Evolutionary conservation across 2,797 vertebrate species (phyloP).

Genomic region (Chromobotia macracanthus): DNA sequence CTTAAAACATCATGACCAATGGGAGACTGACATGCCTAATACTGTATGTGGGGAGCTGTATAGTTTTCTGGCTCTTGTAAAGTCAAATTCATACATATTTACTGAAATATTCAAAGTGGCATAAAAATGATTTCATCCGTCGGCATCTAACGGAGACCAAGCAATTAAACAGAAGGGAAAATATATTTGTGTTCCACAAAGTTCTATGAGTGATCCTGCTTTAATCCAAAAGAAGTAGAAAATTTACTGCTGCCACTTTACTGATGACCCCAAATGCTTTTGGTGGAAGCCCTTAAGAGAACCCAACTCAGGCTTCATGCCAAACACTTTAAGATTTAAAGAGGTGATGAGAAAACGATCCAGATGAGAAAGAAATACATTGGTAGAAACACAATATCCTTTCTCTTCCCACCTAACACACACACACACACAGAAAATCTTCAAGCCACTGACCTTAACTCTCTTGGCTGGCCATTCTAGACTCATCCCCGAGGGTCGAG

Average conservation of each 20-base stretch:
- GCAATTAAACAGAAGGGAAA: constrained; percentile 49
- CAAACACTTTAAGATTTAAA: constrained; percentile 97
- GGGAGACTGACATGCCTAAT: constrained; percentile 22
- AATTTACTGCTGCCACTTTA: constrained; percentile 85
- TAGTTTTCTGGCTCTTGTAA: constrained; percentile 21
- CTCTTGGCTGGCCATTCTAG: constrained; percentile 54
- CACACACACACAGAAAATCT: constrained; percentile 20
- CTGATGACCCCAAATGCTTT: constrained; percentile 83
- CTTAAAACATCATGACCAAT: constrained; percentile 44
- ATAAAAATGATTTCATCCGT: constrained; percentile 43
- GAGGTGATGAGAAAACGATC: constrained; percentile 96
- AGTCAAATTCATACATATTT: constrained; percentile 29
- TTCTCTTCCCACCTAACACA: constrained; percentile 49
- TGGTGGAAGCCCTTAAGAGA: constrained; percentile 85
- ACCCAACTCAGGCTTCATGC: constrained; percentile 84
- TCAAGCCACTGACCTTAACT: constrained; percentile 55
- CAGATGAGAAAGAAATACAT: constrained; percentile 90
- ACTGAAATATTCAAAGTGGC: constrained; percentile 31
- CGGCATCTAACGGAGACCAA: constrained; percentile 32
- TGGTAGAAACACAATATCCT: constrained; percentile 75
- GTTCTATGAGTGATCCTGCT: constrained; percentile 73
- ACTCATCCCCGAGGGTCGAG: constrained; percentile 48
- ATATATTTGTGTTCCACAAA: constrained; percentile 69
- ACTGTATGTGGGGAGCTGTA: constrained; percentile 29
- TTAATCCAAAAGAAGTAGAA: constrained; percentile 69